Evolutionary conservation across 1,140 invertebrate genomes (phyloP).

Genomic region (Bombus vancouverensis): DNA sequence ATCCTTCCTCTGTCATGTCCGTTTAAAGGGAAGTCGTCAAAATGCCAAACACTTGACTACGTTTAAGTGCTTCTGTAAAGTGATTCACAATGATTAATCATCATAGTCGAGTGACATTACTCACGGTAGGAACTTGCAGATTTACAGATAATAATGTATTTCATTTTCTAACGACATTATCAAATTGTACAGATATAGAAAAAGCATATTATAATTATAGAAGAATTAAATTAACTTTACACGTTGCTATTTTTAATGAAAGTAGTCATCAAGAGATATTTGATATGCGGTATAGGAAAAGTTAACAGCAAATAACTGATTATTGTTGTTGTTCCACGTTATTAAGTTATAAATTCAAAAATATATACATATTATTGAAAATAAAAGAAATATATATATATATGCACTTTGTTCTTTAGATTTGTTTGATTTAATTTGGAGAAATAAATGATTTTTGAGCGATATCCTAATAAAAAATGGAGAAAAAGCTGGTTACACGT

Average conservation of each 20-base stretch:
- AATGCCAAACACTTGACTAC: background rate
- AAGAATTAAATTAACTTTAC: background rate
- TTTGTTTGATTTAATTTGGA: no score
- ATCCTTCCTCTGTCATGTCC: background rate
- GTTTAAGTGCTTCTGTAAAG: background rate
- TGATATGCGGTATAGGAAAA: background rate
- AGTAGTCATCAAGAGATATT: background rate
- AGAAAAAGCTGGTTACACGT: no score
- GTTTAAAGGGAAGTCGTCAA: constrained; percentile 1
- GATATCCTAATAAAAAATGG: no score
- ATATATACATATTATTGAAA: no score
- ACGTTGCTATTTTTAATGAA: background rate
- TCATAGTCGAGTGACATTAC: background rate
- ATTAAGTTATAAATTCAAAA: no score
- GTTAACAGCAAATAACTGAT: background rate
- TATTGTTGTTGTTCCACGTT: no score
- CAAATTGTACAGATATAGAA: background rate
- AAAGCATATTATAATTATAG: background rate
- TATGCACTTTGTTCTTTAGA: no score
- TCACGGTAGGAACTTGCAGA: background rate
- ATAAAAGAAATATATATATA: no score
- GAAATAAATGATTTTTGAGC: no score
- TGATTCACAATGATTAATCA: constrained; percentile 29
- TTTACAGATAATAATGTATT: no score
- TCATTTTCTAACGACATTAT: no score